Evolutionary conservation across 2,113 vertebrate species (phyloP).

Genomic region (Brienomyrus brachyistius): DNA sequence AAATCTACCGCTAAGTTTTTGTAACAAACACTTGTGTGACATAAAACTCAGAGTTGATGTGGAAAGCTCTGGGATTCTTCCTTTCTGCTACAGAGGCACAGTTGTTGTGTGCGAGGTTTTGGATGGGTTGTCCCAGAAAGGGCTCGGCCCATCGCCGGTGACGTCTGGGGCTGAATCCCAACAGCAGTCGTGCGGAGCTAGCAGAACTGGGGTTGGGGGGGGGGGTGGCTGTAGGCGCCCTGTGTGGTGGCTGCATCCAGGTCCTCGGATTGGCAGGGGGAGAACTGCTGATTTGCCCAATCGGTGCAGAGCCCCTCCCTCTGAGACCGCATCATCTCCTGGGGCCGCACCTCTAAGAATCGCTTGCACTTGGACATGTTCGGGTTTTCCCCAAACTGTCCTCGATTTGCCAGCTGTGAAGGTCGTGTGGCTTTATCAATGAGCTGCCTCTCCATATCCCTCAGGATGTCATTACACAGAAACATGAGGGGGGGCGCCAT

Average conservation of each 20-base stretch:
- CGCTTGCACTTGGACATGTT: neutral
- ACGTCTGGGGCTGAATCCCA: neutral
- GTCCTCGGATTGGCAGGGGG: neutral
- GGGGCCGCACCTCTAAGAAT: neutral
- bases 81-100: neutral
- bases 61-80: neutral
- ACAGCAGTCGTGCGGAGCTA: neutral
- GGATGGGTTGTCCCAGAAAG: neutral
- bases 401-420: neutral
- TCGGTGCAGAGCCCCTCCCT: neutral
- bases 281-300: conserved; percentile 13
- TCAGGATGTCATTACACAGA: neutral
- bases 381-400: neutral
- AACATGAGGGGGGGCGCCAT: neutral
- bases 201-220: neutral
- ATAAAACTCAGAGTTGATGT: neutral
- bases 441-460: neutral
- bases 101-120: neutral
- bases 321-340: neutral
- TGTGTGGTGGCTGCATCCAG: neutral
- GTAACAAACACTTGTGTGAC: neutral
- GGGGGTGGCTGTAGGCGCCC: neutral
- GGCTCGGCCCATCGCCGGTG: neutral
- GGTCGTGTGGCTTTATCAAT: neutral
- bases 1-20: no score